phyloP scores from a whole-genome alignment of 1,140 invertebrate species.

The Uloborus diversus region DNA sequence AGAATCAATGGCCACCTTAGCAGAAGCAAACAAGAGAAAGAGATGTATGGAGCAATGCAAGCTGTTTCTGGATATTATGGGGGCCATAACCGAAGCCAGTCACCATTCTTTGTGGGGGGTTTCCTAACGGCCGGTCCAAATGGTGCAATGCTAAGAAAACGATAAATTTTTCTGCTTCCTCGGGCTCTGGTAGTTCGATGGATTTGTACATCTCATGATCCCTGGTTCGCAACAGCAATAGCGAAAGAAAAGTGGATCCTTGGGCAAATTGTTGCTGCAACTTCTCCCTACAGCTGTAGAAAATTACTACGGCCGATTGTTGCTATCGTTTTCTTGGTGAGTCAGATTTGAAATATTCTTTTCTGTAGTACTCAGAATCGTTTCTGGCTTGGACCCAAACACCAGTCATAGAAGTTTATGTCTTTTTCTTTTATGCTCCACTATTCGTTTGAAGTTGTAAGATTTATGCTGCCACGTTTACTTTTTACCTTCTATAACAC shows the following conservation, averaged over 20 bases:
- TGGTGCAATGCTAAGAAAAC: constrained; percentile 53
- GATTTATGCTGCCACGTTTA: constrained; percentile 38
- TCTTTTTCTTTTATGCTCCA: constrained; percentile 37
- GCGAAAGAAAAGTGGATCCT: neutral
- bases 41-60: constrained; percentile 48
- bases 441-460: constrained; percentile 12
- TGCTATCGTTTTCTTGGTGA: constrained; percentile 3
- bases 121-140: constrained; percentile 44
- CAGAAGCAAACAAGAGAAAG: constrained; percentile 35
- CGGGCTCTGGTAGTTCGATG: constrained; percentile 27
- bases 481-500: constrained; percentile 25
- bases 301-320: constrained; percentile 42
- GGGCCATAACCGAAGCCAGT: neutral
- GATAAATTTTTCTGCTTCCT: constrained; percentile 45
- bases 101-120: neutral
- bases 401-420: constrained; percentile 40
- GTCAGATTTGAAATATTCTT: constrained; percentile 33
- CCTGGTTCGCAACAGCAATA: neutral
- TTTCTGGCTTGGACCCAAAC: constrained; percentile 28
- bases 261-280: constrained; percentile 38
- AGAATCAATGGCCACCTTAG: constrained; percentile 41
- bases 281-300: constrained; percentile 33
- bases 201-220: constrained; percentile 29
- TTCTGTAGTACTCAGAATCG: neutral
- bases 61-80: constrained; percentile 49